Evolutionary conservation across 2,113 vertebrate genomes (phyloP).

Genomic region (Smithornis capensis): DNA sequence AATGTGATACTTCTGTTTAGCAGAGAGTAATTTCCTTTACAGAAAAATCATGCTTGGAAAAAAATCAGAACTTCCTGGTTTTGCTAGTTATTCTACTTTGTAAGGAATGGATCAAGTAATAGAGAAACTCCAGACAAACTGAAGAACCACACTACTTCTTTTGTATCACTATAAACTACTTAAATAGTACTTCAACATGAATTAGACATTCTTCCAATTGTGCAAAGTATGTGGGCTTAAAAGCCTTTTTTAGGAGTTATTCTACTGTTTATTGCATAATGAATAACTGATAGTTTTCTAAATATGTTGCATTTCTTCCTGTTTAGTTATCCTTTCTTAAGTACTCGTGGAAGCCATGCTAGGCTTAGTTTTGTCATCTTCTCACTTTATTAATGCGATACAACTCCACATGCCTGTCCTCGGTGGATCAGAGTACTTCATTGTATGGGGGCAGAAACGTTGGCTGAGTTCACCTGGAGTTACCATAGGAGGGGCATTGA

Average conservation of each 20-base stretch:
- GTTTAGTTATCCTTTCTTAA: not conserved
- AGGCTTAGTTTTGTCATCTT: not conserved
- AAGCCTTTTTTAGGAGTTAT: not conserved
- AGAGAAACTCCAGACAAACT: not conserved
- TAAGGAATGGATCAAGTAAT: not conserved
- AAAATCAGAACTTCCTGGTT: not conserved
- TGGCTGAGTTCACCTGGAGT: not conserved
- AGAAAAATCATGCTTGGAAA: not conserved
- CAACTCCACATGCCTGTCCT: accelerated
- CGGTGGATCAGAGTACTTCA: not conserved
- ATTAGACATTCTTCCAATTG: not conserved
- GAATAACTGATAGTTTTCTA: not conserved
- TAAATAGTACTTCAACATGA: not conserved
- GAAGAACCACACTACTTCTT: not conserved
- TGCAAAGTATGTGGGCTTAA: not conserved
- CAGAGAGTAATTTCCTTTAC: not conserved
- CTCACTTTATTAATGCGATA: not conserved
- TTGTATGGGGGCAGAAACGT: not conserved
- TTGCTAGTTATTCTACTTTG: not conserved
- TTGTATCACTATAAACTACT: not conserved
- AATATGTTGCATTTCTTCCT: not conserved
- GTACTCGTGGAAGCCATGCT: not conserved
- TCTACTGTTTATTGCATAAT: not conserved
- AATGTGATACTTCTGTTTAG: not conserved
- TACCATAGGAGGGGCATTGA: accelerated